Evolutionary conservation across 2,113 vertebrate species (phyloP).

Genomic region (Heliornis fulica): DNA sequence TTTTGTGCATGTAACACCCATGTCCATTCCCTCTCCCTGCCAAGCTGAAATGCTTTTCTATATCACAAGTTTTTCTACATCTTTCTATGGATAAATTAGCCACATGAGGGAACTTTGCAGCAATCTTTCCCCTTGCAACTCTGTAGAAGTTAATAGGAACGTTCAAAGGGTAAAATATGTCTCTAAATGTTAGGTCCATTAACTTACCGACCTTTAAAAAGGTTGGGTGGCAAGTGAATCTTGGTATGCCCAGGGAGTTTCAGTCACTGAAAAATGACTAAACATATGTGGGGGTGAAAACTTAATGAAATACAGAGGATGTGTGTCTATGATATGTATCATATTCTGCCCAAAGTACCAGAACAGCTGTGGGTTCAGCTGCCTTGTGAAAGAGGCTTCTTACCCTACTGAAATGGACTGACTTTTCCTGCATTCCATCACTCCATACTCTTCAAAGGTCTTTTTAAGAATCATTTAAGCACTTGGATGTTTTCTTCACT

Average conservation of each 20-base stretch:
- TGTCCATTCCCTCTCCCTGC: background rate
- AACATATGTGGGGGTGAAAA: background rate
- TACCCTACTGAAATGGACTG: background rate
- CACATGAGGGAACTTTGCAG: background rate
- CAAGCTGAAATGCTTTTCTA: background rate
- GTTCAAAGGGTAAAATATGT: background rate
- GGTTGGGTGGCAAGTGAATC: background rate
- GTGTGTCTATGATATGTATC: background rate
- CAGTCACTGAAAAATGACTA: background rate
- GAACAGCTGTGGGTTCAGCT: background rate
- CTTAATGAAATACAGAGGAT: background rate
- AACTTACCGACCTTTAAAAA: background rate
- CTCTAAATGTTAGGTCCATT: constrained; percentile 15
- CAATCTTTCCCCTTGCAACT: background rate
- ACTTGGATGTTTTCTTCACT: background rate
- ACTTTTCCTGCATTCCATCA: background rate
- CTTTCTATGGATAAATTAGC: background rate
- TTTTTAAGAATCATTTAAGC: background rate
- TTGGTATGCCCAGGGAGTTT: background rate
- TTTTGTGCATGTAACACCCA: background rate
- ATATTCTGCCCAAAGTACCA: background rate
- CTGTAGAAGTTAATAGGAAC: background rate
- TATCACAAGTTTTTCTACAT: background rate
- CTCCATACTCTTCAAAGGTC: background rate
- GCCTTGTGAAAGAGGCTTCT: background rate